Conservation (phyloP, 2,797 vertebrate genomes). For the Microctenopoma stevenorrisi region DNA sequence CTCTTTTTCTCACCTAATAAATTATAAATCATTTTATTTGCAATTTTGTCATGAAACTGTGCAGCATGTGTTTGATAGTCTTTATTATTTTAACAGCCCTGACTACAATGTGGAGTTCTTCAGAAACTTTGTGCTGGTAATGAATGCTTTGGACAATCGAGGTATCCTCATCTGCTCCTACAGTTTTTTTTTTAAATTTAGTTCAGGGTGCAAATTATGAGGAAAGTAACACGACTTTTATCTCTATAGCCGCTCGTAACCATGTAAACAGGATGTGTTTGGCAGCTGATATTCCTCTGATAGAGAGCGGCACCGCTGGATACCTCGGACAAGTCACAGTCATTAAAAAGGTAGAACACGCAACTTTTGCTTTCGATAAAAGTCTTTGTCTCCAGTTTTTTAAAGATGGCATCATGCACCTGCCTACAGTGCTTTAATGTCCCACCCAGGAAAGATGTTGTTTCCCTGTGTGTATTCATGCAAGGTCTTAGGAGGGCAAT, state of each 20-base stretch:
- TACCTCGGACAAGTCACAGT: constrained; percentile 98
- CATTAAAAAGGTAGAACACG: constrained; percentile 89
- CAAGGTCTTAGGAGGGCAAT: fast-evolving
- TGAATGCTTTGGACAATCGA: constrained; percentile 99
- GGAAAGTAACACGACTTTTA: neutral
- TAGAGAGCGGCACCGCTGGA: constrained; percentile 97
- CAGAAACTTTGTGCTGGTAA: constrained; percentile 93
- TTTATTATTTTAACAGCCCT: constrained; percentile 82
- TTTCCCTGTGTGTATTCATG: neutral
- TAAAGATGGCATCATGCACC: too few species aligned
- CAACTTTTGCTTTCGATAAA: too few species aligned
- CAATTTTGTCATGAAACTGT: neutral
- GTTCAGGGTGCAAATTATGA: neutral
- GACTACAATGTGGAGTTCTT: constrained; percentile 99
- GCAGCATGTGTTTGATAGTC: neutral
- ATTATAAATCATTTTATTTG: neutral
- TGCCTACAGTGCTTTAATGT: neutral
- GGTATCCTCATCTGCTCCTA: constrained; percentile 76
- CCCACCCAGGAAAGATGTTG: neutral
- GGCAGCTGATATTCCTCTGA: constrained; percentile 95
- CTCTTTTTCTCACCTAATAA: neutral
- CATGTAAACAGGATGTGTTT: constrained; percentile 99
- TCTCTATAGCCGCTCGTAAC: constrained; percentile 91
- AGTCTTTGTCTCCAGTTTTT: too few species aligned
- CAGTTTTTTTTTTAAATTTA: neutral